phyloP scores from a whole-genome alignment of 2,113 vertebrate genomes.

The Pomatostomus ruficeps region DNA sequence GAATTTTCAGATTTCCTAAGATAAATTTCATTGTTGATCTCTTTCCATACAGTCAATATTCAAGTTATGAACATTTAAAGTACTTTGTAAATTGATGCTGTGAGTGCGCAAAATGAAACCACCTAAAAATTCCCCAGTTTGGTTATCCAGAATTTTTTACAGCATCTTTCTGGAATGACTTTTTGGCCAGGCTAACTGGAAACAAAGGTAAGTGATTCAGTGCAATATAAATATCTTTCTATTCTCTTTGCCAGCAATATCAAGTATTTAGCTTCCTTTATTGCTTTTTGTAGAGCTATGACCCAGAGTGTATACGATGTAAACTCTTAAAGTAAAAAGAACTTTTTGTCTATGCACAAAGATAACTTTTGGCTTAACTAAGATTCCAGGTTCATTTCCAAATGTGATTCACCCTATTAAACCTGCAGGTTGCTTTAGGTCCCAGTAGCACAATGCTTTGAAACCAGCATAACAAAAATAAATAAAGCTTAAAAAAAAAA shows the following conservation, averaged over 20 bases:
- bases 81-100: neutral
- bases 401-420: neutral
- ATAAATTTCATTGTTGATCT: neutral
- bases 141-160: neutral
- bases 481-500: neutral
- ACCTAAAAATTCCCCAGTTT: neutral
- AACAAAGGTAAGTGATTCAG: neutral
- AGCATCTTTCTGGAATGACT: neutral
- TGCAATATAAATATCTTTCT: neutral
- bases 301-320: neutral
- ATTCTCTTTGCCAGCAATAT: neutral
- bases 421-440: neutral
- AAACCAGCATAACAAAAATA: neutral
- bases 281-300: neutral
- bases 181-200: neutral
- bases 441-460: neutral
- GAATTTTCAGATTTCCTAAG: neutral
- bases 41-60: neutral
- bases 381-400: neutral
- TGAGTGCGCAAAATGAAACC: neutral
- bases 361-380: neutral
- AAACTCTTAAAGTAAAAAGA: neutral
- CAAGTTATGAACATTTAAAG: neutral
- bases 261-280: neutral
- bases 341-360: neutral